Evolutionary conservation across 2,113 vertebrate genomes (phyloP), one percentile per base, ranked within the genome.

Genomic region (Arenaria interpres): DNA sequence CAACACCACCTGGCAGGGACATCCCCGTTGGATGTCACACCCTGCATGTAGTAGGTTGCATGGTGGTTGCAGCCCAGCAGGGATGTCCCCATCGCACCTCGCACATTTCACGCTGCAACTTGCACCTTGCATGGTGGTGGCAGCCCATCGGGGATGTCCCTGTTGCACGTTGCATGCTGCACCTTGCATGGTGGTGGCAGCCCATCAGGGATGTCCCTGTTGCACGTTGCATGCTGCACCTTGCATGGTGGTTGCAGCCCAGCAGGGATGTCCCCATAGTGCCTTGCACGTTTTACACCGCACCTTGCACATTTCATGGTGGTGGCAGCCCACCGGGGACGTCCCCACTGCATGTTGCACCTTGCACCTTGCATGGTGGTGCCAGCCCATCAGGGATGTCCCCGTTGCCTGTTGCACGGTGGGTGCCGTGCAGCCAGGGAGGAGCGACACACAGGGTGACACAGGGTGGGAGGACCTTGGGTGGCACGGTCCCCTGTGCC

Each of bases 331-430:
- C 72, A 41, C 1, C 51, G 14, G 73, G 53, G 54, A 32, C 1
- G 2, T 68, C 15, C 73, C 54, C 8, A 2, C 21, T 30, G 27
- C 45, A 32, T 5, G 22, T 24, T 9, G 27, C 46, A 18, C 33
- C 3, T 33, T 11, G 2, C 23, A 12, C 13, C 8, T 25, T 9
- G 30, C 27, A 28, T 5, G n/a, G 41, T 18, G 32, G 51, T 14
- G 14, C 10, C 23, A 81, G 24, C 59, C 30, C 43, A 8, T 4
- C 14, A 12, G 23, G 39, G n/a, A 27, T 10, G 27, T 21, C 20
- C 76, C 51, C 39, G 4, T 21, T 23, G 21, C 41, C n/a, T 19
- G 1, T n/a, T 6, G 41, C 35, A n/a, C 0, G 0, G 32, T n/a
- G 53, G 41, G 20, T 59, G 14, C 30, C 5, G 0, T 1, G 2